Base-by-base conservation (phyloP, 1,140 invertebrate genomes). In the Vanessa atalanta region DNA sequence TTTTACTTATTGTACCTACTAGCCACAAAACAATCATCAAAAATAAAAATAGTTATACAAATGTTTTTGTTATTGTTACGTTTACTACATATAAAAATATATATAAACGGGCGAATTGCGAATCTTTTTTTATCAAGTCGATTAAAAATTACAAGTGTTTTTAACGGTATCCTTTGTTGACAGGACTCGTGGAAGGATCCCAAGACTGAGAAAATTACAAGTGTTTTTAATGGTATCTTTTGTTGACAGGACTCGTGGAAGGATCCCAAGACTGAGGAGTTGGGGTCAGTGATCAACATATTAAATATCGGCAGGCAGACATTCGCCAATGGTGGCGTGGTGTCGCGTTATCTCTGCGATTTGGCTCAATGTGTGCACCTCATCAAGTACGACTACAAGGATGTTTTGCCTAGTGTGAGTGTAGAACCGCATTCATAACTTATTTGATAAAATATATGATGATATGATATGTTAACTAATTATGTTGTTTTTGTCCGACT, bases 161-260 rank as follows among this genome's bases (percentile, higher is more conserved):
- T 26, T 6, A 69, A 26, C 51, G 11, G n/a, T 55, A 51, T 11
- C 14, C 14, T 61, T 61, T 57, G 14, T 69, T 68, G 43, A n/a
- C 91, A 96, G 95, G 94, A 95, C 72, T 94, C 94, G 16, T 93
- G 95, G 82, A 94, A 95, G 3, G 94, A 94, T 73, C 90, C 88
- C 61, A 92, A 94, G 43, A 66, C 31, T 69, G 93, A 79, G 88
- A n/a, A n/a, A n/a, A n/a, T n/a, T 48, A 48, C 11, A 9, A n/a
- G 14, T 51, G 13, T 47, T 51, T 55, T 26, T 6, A 69, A 26
- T 31, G 11, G n/a, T 55, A 51, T 11, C 14, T 14, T 61, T 61
- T 57, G 14, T 69, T 68, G 43, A n/a, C 91, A 96, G 95, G 94
- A 95, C 72, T 94, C 94, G 16, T 93, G 95, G 82, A 94, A 95